Evolutionary conservation across 2,888 invertebrate genomes (phyloP).

Genomic region (Thera obeliscata): DNA sequence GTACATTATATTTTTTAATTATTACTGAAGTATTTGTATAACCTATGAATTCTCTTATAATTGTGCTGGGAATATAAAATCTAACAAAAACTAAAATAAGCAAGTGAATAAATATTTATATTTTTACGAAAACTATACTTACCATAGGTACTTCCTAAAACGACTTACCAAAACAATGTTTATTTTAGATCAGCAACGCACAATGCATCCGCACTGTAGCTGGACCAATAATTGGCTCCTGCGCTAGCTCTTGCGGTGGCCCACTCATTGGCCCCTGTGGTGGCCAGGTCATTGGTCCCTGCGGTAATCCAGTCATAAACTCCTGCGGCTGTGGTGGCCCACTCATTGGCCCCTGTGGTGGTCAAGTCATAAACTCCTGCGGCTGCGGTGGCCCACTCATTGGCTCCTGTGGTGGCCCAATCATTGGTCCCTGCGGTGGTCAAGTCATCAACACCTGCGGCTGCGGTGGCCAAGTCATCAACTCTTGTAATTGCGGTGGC

Average conservation of each 20-base stretch:
- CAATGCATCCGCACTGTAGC: conserved; percentile 42
- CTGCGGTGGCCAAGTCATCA: conserved; percentile 1
- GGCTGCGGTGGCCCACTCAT: not conserved
- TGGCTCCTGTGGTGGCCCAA: conserved; percentile 5
- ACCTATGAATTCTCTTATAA: too few relatives aligned
- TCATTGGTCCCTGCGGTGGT: conserved; percentile 2
- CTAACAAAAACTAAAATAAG: too few relatives aligned
- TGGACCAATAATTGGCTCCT: conserved; percentile 19
- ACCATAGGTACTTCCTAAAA: too few relatives aligned
- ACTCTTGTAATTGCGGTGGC: not conserved
- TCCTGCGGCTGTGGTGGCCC: conserved; percentile 9
- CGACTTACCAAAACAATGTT: not conserved
- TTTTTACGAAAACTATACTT: too few relatives aligned
- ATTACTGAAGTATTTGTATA: too few relatives aligned
- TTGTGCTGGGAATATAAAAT: too few relatives aligned
- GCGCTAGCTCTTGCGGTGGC: conserved; percentile 11
- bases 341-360: not conserved
- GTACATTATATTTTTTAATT: conserved; percentile 14
- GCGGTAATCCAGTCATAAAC: not conserved
- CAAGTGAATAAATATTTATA: too few relatives aligned
- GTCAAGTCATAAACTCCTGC: not conserved
- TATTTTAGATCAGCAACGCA: conserved; percentile 53
- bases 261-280: conserved; percentile 1
- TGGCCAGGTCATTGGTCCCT: conserved; percentile 2
- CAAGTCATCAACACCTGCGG: conserved; percentile 1